Conservation (phyloP, 2,797 vertebrate species). For the Mycteria americana region DNA sequence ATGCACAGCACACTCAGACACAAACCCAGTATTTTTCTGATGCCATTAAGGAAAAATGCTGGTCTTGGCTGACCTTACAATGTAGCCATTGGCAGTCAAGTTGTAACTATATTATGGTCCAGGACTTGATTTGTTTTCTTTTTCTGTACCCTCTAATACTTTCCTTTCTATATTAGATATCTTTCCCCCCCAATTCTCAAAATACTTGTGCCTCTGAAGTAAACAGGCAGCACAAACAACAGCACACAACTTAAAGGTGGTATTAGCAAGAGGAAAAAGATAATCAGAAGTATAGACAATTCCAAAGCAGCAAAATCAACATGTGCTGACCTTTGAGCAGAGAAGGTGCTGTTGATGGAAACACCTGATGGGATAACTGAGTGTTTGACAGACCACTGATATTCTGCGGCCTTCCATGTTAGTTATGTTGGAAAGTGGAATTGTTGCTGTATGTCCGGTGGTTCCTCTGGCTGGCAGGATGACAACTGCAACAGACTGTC, state of each 20-base stretch:
- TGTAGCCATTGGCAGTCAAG: background rate
- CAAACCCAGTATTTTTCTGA: background rate
- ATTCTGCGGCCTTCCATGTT: background rate
- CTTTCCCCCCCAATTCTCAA: background rate
- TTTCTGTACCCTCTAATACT: background rate
- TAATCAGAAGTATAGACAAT: background rate
- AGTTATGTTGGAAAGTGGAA: background rate
- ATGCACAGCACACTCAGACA: background rate
- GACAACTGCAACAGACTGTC: conserved; percentile 36
- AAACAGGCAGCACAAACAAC: background rate
- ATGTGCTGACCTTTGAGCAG: background rate
- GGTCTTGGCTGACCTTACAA: background rate
- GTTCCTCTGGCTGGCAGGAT: conserved; percentile 1
- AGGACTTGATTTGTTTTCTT: background rate
- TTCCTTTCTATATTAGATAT: background rate
- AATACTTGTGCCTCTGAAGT: background rate
- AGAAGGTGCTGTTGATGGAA: background rate
- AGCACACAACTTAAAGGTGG: background rate
- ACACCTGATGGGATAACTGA: background rate
- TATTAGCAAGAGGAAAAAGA: background rate
- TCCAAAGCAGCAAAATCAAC: background rate
- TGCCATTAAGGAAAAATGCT: background rate
- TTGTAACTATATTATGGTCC: background rate
- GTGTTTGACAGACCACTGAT: background rate
- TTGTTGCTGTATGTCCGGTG: background rate